Conservation (phyloP, 1,140 invertebrate species). For the Ceratoteleas bidentatus region DNA sequence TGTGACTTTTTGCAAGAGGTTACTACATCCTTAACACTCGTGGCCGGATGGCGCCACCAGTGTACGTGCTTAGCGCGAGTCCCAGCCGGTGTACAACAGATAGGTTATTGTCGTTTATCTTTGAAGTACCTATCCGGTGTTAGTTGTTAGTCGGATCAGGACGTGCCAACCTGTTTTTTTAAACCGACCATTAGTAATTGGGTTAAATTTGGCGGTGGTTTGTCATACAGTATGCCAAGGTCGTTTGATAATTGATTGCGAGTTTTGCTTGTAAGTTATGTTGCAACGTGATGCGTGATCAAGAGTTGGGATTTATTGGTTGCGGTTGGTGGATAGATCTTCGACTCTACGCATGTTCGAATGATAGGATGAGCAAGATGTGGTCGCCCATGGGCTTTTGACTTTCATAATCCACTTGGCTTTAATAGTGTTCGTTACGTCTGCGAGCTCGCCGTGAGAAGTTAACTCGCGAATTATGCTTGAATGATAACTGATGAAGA, state of each 20-base stretch:
- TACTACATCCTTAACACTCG: slow-evolving; percentile 65
- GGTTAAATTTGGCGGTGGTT: slow-evolving; percentile 61
- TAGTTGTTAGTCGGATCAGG: slow-evolving; percentile 79
- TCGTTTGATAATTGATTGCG: slow-evolving; percentile 30
- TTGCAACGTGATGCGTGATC: slow-evolving; percentile 43
- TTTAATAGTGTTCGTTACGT: slow-evolving; percentile 39
- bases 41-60: slow-evolving; percentile 61
- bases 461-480: slow-evolving; percentile 51
- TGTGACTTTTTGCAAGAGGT: slow-evolving; percentile 60
- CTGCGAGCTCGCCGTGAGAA: slow-evolving; percentile 21
- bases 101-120: slow-evolving; percentile 72
- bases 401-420: slow-evolving; percentile 44
- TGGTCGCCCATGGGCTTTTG: slow-evolving; percentile 31
- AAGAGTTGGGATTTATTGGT: slow-evolving; percentile 20
- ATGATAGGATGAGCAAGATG: slow-evolving; percentile 51
- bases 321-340: slow-evolving; percentile 6
- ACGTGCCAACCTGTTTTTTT: slow-evolving; percentile 78
- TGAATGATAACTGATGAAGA: slow-evolving; percentile 54
- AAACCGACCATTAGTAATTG: slow-evolving; percentile 73
- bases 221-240: slow-evolving; percentile 55
- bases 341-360: slow-evolving; percentile 46
- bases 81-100: slow-evolving; percentile 71
- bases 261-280: slow-evolving; percentile 25
- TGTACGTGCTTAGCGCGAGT: slow-evolving; percentile 66
- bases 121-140: slow-evolving; percentile 77